Evolutionary conservation across 2,888 invertebrate genomes (phyloP).

Genomic region (Sesia bembeciformis): DNA sequence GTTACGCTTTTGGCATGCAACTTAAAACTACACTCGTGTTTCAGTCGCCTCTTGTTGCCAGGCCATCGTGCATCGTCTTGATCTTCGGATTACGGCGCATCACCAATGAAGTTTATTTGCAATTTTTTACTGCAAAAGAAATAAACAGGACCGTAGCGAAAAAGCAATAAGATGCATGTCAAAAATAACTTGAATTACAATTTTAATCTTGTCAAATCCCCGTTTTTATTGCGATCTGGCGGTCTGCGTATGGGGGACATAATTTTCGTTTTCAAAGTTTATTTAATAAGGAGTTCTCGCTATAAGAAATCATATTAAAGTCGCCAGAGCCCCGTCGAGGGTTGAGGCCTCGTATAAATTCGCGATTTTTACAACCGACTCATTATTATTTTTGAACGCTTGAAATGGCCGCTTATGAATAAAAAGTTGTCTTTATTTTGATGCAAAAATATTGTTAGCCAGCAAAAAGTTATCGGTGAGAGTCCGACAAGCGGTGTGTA

Average conservation of each 20-base stretch:
- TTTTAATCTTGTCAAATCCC: conserved; percentile 73
- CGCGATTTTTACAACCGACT: conserved; percentile 64
- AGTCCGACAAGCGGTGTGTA: conserved; percentile 8
- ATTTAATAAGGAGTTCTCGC: conserved; percentile 62
- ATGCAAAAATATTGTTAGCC: conserved; percentile 60
- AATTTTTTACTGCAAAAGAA: conserved; percentile 18
- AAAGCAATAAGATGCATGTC: conserved; percentile 67
- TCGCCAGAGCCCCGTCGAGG: conserved; percentile 20
- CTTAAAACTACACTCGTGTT: too few relatives aligned
- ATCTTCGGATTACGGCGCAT: background rate
- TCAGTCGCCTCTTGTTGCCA: too few relatives aligned
- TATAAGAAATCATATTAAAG: conserved; percentile 63
- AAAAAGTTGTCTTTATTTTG: conserved; percentile 60
- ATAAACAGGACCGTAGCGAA: conserved; percentile 50
- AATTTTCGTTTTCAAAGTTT: conserved; percentile 66
- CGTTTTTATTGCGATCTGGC: conserved; percentile 62
- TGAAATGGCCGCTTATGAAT: conserved; percentile 58
- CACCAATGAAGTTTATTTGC: conserved; percentile 4
- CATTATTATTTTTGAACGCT: conserved; percentile 64
- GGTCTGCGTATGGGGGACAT: conserved; percentile 46
- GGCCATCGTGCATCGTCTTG: too few relatives aligned
- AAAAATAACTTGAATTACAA: conserved; percentile 70
- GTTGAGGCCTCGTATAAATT: conserved; percentile 53
- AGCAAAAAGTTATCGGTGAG: conserved; percentile 39
- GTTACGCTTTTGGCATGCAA: too few relatives aligned